Evolutionary conservation across 2,113 vertebrate species (phyloP), one percentile per base, ranked within the genome.

Genomic region (Prochilodus magdalenae): DNA sequence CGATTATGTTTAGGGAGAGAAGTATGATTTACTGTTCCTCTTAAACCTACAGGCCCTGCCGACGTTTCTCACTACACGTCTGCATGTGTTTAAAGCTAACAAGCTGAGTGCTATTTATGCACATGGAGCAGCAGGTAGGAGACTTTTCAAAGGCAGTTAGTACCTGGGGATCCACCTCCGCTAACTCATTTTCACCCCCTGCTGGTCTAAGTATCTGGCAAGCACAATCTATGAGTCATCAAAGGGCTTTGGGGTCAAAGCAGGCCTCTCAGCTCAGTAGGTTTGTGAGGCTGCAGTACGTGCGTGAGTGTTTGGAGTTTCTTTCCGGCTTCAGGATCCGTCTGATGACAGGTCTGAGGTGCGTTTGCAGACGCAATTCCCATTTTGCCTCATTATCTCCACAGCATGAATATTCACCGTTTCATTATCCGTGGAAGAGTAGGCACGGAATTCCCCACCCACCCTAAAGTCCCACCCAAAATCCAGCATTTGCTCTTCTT

Each of bases 381-480:
- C 62, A 55, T 55, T 78, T 78, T 24, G 29, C 29, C 75, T 78
- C 75, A 67, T 78, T 78, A 55, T 78, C 75, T 67, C 47, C 63
- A 33, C 26, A 55, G 75, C 62, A 36, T 67, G 63, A 78, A 78
- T 67, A 67, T 78, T 66, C 29, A 77, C 75, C 2, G 47, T 55
- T 51, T 78, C 51, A 67, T 78, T 78, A 63, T 27, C 62, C 63
- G 14, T 36, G 22, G 33, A 63, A 53, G 65, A 67, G 7, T 62
- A 67, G 75, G 65, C 4, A 27, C 29, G 53, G 12, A 60, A 57
- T 78, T 69, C 13, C 27, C n/a, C 29, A 53, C 76, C 30, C 63
- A 33, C 29, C 5, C 59, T 12, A 53, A n/a, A 67, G 22, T 11
- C 63, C 29, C 62, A 66, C 44, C 59, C 26, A 66, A 51, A 51